Evolutionary conservation across 2,888 invertebrate genomes (phyloP).

Genomic region (Pristionchus entomophagus): DNA sequence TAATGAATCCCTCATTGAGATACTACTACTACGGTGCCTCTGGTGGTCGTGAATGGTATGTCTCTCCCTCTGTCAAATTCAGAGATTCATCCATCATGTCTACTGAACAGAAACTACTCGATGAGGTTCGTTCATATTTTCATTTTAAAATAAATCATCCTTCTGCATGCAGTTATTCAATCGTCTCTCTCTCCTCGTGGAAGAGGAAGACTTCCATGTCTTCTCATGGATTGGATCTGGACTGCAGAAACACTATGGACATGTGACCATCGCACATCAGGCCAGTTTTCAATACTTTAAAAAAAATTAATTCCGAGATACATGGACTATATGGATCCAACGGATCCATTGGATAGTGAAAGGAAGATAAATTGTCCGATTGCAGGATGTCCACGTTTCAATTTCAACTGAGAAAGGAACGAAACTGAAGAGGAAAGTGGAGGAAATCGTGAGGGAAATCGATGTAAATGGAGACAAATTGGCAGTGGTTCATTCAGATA

Average conservation of each 20-base stretch:
- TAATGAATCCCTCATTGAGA: slow-evolving; percentile 47
- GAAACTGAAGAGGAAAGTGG: slow-evolving; percentile 52
- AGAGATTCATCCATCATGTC: slow-evolving; percentile 72
- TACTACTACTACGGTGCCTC: slow-evolving; percentile 75
- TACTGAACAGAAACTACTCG: slow-evolving; percentile 66
- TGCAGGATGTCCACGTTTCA: slow-evolving; percentile 41
- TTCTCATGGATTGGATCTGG: slow-evolving; percentile 75
- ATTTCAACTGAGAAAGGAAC: slow-evolving; percentile 22
- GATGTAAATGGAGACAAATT: slow-evolving; percentile 67
- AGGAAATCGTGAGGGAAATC: slow-evolving; percentile 67
- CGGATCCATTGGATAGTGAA: neutral
- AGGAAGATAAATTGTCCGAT: slow-evolving; percentile 40
- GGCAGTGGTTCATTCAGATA: slow-evolving; percentile 53
- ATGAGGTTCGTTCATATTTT: slow-evolving; percentile 50
- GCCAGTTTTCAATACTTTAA: too few relatives aligned
- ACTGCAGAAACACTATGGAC: slow-evolving; percentile 75
- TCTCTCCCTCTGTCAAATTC: slow-evolving; percentile 74
- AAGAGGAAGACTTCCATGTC: slow-evolving; percentile 66
- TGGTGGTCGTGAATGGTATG: slow-evolving; percentile 76
- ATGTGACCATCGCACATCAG: slow-evolving; percentile 72
- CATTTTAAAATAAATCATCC: too few relatives aligned
- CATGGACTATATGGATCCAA: neutral
- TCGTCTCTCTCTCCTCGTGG: slow-evolving; percentile 67
- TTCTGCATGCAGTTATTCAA: slow-evolving; percentile 60
- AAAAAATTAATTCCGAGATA: neutral